Evolutionary conservation across 2,888 invertebrate genomes (phyloP).

Genomic region (Polydesmus complanatus): DNA sequence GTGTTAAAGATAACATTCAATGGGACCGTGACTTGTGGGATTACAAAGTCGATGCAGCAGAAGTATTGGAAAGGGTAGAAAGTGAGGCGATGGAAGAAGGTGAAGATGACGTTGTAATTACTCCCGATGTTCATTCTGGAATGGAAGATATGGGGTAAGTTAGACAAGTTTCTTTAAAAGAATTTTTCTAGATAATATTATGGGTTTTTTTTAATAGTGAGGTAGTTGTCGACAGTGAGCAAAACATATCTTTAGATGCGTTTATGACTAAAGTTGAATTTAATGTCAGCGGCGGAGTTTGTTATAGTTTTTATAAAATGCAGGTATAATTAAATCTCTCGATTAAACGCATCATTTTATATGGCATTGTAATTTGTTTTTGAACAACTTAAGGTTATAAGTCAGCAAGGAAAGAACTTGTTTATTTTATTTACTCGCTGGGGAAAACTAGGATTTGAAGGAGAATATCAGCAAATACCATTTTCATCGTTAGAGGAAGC

Average conservation of each 20-base stretch:
- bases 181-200: neutral
- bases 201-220: slow-evolving; percentile 26
- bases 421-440: slow-evolving; percentile 40
- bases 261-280: slow-evolving; percentile 38
- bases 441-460: slow-evolving; percentile 38
- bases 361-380: neutral
- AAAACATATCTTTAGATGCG: slow-evolving; percentile 32
- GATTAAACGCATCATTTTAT: neutral
- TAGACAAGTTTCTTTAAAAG: neutral
- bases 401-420: slow-evolving; percentile 32
- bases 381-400: slow-evolving; percentile 28
- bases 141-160: slow-evolving; percentile 26
- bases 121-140: slow-evolving; percentile 27
- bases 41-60: slow-evolving; percentile 27
- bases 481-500: slow-evolving; percentile 33
- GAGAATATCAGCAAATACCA: slow-evolving; percentile 38
- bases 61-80: slow-evolving; percentile 24
- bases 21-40: slow-evolving; percentile 17
- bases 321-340: slow-evolving; percentile 32
- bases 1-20: slow-evolving; percentile 14
- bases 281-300: slow-evolving; percentile 33
- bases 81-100: slow-evolving; percentile 21
- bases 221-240: slow-evolving; percentile 30
- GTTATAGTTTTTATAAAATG: slow-evolving; percentile 42
- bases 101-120: slow-evolving; percentile 19